Evolutionary conservation across 2,888 invertebrate species (phyloP).

Genomic region (Orthosia cruda): DNA sequence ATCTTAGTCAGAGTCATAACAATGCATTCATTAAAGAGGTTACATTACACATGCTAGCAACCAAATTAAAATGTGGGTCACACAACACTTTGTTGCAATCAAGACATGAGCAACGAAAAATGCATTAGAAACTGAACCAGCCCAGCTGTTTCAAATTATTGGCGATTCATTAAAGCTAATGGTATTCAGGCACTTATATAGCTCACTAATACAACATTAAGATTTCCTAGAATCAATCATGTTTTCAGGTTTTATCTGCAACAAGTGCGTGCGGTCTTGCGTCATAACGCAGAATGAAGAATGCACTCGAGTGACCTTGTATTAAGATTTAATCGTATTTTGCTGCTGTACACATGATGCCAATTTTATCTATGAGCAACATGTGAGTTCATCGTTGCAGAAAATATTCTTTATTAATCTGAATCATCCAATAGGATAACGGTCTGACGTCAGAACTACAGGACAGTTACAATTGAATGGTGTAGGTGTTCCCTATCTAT

Average conservation of each 20-base stretch:
- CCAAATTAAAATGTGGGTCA: constrained; percentile 48
- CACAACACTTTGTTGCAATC: constrained; percentile 36
- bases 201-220: constrained; percentile 24
- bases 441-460: constrained; percentile 11
- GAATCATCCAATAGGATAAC: constrained; percentile 55
- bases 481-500: constrained; percentile 31
- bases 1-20: constrained; percentile 25
- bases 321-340: constrained; percentile 53
- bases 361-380: constrained; percentile 72
- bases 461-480: constrained; percentile 46
- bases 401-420: constrained; percentile 64
- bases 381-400: constrained; percentile 71
- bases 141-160: constrained; percentile 29
- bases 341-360: constrained; percentile 60
- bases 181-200: constrained; percentile 22
- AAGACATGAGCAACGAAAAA: constrained; percentile 32
- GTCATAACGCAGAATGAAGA: constrained; percentile 53
- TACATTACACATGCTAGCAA: constrained; percentile 23
- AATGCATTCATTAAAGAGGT: constrained; percentile 30
- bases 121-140: constrained; percentile 13
- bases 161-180: constrained; percentile 30
- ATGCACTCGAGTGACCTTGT: constrained; percentile 65
- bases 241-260: constrained; percentile 52
- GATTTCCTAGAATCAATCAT: constrained; percentile 47
- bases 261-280: constrained; percentile 49